Evolutionary conservation across 2,888 invertebrate genomes (phyloP).

Genomic region (Linnaemya vulpina): DNA sequence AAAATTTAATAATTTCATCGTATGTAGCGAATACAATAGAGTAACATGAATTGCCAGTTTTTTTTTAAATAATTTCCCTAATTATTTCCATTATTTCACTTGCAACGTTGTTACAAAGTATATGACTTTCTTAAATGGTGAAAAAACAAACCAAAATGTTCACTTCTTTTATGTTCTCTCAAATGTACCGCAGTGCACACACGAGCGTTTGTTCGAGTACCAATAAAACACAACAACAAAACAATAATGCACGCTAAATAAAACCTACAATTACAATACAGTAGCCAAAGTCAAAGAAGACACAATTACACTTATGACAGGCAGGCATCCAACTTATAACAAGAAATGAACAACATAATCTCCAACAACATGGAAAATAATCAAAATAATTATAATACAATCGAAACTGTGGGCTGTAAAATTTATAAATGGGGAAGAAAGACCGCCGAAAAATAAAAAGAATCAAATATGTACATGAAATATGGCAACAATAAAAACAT

Average conservation of each 20-base stretch:
- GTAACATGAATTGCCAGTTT: no score
- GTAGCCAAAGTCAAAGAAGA: constrained; percentile 2
- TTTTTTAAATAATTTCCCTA: no score
- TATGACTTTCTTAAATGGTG: no score
- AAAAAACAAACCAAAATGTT: no score
- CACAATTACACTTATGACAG: constrained; percentile 11
- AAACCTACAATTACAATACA: constrained; percentile 26
- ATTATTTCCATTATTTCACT: no score
- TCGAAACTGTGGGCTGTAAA: constrained; percentile 37
- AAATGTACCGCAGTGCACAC: neutral
- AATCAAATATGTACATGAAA: neutral
- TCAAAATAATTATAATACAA: constrained; percentile 41
- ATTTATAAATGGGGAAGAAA: constrained; percentile 16
- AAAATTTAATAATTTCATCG: no score
- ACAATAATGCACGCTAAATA: neutral
- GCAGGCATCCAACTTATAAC: neutral
- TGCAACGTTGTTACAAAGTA: no score
- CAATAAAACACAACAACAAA: neutral
- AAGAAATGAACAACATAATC: constrained; percentile 21
- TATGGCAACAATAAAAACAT: neutral
- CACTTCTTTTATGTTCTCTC: no score
- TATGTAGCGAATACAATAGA: no score
- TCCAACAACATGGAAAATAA: constrained; percentile 22
- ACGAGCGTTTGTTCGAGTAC: neutral
- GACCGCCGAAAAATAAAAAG: neutral